These are phyloP conservation scores for Ceramica pisi DNA, from an alignment of 2,888 invertebrate genomes.

Conservation along the genomic window DNA sequence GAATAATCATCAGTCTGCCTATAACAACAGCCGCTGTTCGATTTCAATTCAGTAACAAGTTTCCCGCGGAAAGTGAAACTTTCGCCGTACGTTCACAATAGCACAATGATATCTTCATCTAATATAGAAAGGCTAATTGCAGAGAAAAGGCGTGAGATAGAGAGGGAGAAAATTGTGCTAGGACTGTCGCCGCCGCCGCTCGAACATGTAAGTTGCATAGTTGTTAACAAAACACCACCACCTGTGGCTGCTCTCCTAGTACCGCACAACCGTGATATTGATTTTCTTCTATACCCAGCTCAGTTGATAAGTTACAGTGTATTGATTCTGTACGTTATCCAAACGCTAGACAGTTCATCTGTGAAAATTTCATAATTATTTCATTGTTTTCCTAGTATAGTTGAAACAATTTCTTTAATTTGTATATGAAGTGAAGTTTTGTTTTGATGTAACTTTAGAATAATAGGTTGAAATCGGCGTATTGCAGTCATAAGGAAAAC, in stretches of 20 bases:
- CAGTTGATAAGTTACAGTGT: slow-evolving; percentile 61
- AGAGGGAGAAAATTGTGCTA: slow-evolving; percentile 83
- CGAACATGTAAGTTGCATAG: slow-evolving; percentile 50
- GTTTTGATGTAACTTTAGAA: not conserved
- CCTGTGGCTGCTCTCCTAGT: slow-evolving; percentile 70
- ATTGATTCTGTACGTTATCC: slow-evolving; percentile 65
- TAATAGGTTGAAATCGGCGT: slow-evolving; percentile 3
- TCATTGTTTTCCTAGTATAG: slow-evolving; percentile 2
- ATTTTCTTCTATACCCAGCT: slow-evolving; percentile 65
- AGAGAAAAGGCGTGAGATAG: slow-evolving; percentile 85
- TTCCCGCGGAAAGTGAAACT: slow-evolving; percentile 76
- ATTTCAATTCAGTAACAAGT: slow-evolving; percentile 31
- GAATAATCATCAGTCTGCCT: not conserved
- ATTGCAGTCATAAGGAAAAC: slow-evolving; percentile 6
- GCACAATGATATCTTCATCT: slow-evolving; percentile 83
- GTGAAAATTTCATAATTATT: slow-evolving; percentile 9
- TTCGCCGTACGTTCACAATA: slow-evolving; percentile 55
- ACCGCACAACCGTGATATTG: slow-evolving; percentile 66
- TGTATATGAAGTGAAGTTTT: not conserved
- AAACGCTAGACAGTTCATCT: slow-evolving; percentile 7
- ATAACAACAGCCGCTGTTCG: not conserved
- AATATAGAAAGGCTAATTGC: slow-evolving; percentile 86
- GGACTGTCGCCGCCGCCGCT: slow-evolving; percentile 72
- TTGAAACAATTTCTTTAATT: not conserved
- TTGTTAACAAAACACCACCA: slow-evolving; percentile 65